Base-by-base conservation (phyloP, 1,140 invertebrate genomes). In the Cydia strobilella region DNA sequence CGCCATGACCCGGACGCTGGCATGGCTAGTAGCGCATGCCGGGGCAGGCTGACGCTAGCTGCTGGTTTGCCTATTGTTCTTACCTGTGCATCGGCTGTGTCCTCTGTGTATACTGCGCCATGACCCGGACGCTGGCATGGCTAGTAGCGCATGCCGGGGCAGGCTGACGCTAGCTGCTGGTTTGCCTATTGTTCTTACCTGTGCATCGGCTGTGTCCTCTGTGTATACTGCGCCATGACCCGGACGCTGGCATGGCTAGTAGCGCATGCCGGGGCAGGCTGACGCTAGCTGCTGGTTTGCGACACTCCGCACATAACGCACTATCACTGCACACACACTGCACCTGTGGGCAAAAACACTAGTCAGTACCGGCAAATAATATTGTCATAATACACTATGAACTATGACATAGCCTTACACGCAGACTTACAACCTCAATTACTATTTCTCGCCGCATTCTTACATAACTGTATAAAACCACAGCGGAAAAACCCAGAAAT, bases 41-140 rank as follows among this genome's bases (percentile, higher is more conserved):
- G 84, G 73, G 75, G 74, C 59, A 81, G 76, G 75, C 81, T 83
- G 81, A 84, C 86, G 87, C 86, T 90, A 91, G 87, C 92, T 90
- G 75, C 83, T 80, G 81, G 82, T 86, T 35, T 82, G 80, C 82
- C 25, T 27, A 27, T 27, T 27, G 25, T 3, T 27, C 25, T 27
- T 77, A 93, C 92, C 92, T 93, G 92, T 92, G 92, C 91, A 93
- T 93, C 82, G 91, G 90, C 90, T 91, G 92, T 85, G 91, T 88
- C 86, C 91, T 81, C 82, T 93, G 92, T 79, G 92, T 87, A 83
- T 91, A 93, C 86, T 93, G 92, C 86, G 92, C 91, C 92, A 93
- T 93, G 81, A 76, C 81, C 73, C 59, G 80, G 82, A 84, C 77
- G 86, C 84, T 82, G 85, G 86, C 90, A 90, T 90, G 89, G 87